phyloP scores from a whole-genome alignment of 2,113 vertebrate species.

The Oreochromis aureus region DNA sequence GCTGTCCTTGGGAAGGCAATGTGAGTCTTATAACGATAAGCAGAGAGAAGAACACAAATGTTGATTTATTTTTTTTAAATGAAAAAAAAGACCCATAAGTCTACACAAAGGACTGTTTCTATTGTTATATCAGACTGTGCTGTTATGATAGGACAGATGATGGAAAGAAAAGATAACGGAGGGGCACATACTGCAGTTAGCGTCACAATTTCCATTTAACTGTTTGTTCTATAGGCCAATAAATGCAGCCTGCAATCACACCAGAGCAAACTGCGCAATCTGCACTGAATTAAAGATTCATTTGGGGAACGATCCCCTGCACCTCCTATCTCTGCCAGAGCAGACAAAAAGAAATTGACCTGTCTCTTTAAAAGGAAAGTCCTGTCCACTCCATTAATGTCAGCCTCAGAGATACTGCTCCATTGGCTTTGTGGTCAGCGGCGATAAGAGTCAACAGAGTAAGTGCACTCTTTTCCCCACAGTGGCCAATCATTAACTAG shows the following conservation, averaged over 20 bases:
- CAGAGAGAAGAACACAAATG: conserved; percentile 23
- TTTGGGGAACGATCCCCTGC: neutral
- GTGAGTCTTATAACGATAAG: conserved; percentile 13
- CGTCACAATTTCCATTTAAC: neutral
- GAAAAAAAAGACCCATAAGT: neutral
- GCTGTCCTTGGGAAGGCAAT: conserved; percentile 59
- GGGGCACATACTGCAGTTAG: neutral
- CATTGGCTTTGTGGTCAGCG: conserved; percentile 61
- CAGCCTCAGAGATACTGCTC: conserved; percentile 56
- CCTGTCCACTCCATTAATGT: conserved; percentile 59
- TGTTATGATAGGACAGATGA: neutral
- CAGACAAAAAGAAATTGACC: conserved; percentile 46
- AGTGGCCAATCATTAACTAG: conserved; percentile 73
- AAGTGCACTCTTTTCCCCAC: conserved; percentile 62
- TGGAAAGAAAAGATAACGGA: neutral
- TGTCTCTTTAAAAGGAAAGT: conserved; percentile 57
- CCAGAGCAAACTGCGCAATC: neutral
- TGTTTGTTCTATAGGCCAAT: neutral
- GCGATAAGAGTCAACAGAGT: conserved; percentile 72
- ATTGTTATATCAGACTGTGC: neutral
- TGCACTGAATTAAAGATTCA: conserved; percentile 40
- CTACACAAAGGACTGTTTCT: neutral
- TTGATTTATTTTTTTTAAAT: neutral
- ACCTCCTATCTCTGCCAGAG: conserved; percentile 11
- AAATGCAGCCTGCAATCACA: neutral